Percentiles rank a stretch among this genome's conserved stretches.
Conservation (phyloP, 2,797 vertebrate species). For the Clamator glandarius region DNA sequence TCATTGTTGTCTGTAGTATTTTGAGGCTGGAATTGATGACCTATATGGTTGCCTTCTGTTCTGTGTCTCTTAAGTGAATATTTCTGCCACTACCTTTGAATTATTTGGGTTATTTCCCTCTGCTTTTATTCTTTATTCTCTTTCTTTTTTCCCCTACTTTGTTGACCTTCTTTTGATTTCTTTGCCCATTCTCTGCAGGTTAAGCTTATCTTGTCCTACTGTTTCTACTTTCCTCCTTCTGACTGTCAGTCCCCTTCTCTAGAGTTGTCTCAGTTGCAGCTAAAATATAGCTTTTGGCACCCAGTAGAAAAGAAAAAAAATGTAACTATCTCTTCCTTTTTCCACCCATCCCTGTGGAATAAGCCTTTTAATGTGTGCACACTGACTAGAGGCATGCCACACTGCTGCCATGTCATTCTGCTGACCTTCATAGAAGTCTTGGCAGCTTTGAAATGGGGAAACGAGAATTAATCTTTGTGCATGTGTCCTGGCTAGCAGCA, state of each 20-base stretch:
- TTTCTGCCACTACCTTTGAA: neutral
- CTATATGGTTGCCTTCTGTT: neutral
- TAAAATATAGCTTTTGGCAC: neutral
- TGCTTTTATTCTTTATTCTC: neutral
- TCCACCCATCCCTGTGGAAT: neutral
- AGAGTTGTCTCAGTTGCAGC: neutral
- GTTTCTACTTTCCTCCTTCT: neutral
- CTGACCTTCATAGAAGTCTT: neutral
- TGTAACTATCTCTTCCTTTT: neutral
- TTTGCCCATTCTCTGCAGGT: neutral
- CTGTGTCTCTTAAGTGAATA: neutral
- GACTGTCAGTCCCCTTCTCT: neutral
- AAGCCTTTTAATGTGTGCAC: neutral
- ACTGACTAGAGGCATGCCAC: neutral
- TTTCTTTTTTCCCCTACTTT: neutral
- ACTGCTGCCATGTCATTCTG: neutral
- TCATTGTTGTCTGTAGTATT: neutral
- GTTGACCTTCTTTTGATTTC: neutral
- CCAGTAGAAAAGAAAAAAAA: neutral
- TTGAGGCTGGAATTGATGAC: neutral
- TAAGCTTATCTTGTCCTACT: neutral
- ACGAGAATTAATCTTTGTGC: neutral
- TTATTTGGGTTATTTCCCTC: neutral
- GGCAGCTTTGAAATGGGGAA: neutral
- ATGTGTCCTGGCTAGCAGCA: neutral